Base-by-base conservation (phyloP, 2,113 vertebrate species). In the Callipepla squamata region DNA sequence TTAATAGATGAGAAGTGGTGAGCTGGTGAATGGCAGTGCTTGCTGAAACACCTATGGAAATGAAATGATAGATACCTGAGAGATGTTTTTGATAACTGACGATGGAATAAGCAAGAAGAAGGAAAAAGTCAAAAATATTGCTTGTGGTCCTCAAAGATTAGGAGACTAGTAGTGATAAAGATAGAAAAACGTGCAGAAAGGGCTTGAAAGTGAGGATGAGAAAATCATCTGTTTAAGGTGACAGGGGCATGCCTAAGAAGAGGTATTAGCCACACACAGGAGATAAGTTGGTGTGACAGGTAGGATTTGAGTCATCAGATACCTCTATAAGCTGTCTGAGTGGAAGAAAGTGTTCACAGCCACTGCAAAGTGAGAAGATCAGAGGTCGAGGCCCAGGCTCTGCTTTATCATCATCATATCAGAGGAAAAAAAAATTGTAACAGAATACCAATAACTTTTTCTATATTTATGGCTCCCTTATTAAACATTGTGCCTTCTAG, bases 321-420 rank as follows among this genome's bases (percentile, higher is more conserved):
- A 89, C 50, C 51, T 80, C 57, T 65, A 18, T 79, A 92, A 85
- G n/a, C 36, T 75, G 4, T 32, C 13, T 51, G 9, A 75, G 44
- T 89, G 61, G 30, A 77, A 45, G 9, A 61, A 63, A 88, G 47
- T 44, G 18, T 86, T 85, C 28, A 20, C 45, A 69, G 38, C 69
- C 42, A n/a, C 58, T 86, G 58, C 40, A 73, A 47, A 89, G 59
- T 92, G 59, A 74, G 59, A 81, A 53, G 26, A 89, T 36, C 22
- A 42, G 5, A 12, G 10, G 12, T 20, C 36, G 58, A 63, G 55
- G 38, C 63, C 34, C 16, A 55, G 77, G 20, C 69, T 85, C 66
- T 85, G 81, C 83, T 96, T 97, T 95, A 83, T 97, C 97, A 98
- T 97, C 97, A 95, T 97, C 97, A 97, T 95, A 76, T 87, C 83